Evolutionary conservation across 1,140 invertebrate species (phyloP), one percentile per base, ranked within the genome.

Genomic region (Microplitis demolitor): DNA sequence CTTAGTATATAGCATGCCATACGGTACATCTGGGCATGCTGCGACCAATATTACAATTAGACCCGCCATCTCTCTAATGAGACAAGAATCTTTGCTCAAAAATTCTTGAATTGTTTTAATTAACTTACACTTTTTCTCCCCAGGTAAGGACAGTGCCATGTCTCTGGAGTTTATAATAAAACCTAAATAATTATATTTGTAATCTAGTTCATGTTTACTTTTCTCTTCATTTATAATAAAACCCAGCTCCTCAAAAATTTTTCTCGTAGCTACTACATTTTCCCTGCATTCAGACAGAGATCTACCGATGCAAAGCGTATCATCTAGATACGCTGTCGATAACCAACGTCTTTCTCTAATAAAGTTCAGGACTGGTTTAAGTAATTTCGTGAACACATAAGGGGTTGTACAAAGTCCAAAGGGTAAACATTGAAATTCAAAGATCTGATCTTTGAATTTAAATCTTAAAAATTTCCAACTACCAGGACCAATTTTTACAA

Each of bases 191-290:
- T 51, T 51, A 31, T 60, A 63, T 11, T 11, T 33, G 11, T 11
- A 50, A 14, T 34, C 3, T 11, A 45, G 69, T n/a, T 9, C 60
- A 1, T 6, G 51, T 16, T 63, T 62, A 63, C 61, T 62, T 16
- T 71, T 71, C 8, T 71, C 24, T n/a, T 53, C 2, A 62, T 71
- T 71, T 50, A 71, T 35, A 3, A 71, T 51, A 53, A 71, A 71
- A 6, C 60, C 69, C 4, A 54, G 16, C n/a, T 24, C 13, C n/a
- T 54, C 6, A 4, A 16, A 8, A 50, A 45, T n/a, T 8, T 45
- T 34, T 31, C 16, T 31, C 31, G 39, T 33, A 16, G 53, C 16
- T 6, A 0, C 16, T n/a, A 62, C 31, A 45, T 62, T 69, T 0
- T 14, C 11, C 14, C 0, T 24, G 24, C 60, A 69, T 24, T 62